A percentile compares a stretch with the other conserved stretches of the same genome.
Evolutionary conservation across 2,797 vertebrate genomes (phyloP).

Genomic region (Pseudochaenichthys georgianus): DNA sequence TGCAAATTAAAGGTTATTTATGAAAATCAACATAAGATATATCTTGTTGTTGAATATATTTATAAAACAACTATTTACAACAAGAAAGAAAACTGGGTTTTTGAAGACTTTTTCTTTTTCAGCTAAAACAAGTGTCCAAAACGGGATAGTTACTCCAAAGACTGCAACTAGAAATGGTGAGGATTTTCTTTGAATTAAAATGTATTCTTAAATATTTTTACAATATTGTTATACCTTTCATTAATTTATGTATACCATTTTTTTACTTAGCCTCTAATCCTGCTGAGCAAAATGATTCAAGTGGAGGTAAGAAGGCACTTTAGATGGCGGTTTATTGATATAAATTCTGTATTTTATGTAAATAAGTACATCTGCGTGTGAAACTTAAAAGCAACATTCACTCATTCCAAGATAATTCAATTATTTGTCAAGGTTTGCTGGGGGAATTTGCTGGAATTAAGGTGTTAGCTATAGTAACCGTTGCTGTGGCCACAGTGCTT

Average conservation of each 20-base stretch:
- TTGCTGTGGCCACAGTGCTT: conserved; percentile 73
- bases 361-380: background rate
- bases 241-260: background rate
- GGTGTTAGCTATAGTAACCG: conserved; percentile 69
- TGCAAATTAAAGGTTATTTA: conserved; percentile 66
- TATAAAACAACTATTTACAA: too few species aligned
- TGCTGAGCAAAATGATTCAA: conserved; percentile 27
- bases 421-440: conserved; percentile 57
- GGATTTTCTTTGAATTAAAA: background rate
- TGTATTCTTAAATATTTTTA: too few species aligned
- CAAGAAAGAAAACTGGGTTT: background rate
- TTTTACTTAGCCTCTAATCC: conserved; percentile 48
- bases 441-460: conserved; percentile 70
- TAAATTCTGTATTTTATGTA: background rate
- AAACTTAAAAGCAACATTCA: background rate
- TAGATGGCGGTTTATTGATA: background rate
- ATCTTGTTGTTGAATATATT: background rate
- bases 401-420: background rate
- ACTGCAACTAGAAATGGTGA: conserved; percentile 59
- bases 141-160: conserved; percentile 30
- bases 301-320: conserved; percentile 54
- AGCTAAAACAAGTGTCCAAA: conserved; percentile 48
- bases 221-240: background rate
- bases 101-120: conserved; percentile 1
- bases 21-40: background rate